Evolutionary conservation across 92 coral and sea anemone species (phyloP), one percentile per base, ranked within the genome.

Genomic region (Blastomussa wellsi): DNA sequence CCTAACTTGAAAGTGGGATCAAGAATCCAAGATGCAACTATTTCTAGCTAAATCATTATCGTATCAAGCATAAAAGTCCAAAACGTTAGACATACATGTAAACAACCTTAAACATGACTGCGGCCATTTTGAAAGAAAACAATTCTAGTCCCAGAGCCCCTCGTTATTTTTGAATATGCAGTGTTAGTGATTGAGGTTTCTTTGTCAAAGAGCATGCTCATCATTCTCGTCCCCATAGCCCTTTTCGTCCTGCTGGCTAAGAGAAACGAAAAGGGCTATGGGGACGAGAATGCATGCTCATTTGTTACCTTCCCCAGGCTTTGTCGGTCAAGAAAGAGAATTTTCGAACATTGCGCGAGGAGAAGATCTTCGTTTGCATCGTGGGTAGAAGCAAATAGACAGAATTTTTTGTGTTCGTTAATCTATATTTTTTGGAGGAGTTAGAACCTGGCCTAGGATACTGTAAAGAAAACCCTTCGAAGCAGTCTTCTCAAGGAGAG

Each of bases 221-320:
- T n/a, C n/a, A n/a, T n/a, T n/a, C n/a, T n/a, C n/a, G n/a, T n/a
- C n/a, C n/a, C n/a, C n/a, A n/a, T n/a, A n/a, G n/a, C n/a, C n/a
- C n/a, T n/a, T n/a, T n/a, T n/a, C n/a, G n/a, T n/a, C n/a, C n/a
- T n/a, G n/a, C n/a, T n/a, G n/a, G n/a, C n/a, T n/a, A n/a, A n/a
- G n/a, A n/a, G n/a, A n/a, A n/a, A n/a, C n/a, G n/a, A n/a, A n/a
- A n/a, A n/a, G n/a, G n/a, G n/a, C n/a, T n/a, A n/a, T n/a, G n/a
- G n/a, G n/a, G n/a, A n/a, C 20, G 6, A 19, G 37, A 39, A 26
- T 60, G 79, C 67, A 81, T 81, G 85, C 84, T 20, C 65, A 12
- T 16, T 42, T 1, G 36, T 17, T 77, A 15, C 37, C 49, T 3
- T 69, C 67, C 74, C 77, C 85, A 81, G 68, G 29, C 68, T 20